These are phyloP conservation scores for Apodemus agrarius DNA, from an alignment of 2,797 vertebrate genomes.

Conservation along the genomic window DNA sequence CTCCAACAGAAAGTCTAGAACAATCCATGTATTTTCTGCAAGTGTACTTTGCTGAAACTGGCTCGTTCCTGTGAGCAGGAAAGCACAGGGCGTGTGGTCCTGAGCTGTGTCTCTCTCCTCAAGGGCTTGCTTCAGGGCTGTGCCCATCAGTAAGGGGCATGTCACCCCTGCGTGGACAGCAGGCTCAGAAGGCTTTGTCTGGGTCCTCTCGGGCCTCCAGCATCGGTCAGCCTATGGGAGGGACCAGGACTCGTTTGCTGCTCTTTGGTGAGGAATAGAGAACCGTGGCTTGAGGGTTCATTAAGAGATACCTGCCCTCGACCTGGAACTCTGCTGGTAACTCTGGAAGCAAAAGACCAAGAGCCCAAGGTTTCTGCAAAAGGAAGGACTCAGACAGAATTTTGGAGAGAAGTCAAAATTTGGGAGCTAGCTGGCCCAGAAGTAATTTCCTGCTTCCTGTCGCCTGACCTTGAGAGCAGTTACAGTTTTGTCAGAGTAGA, in stretches of 20 bases:
- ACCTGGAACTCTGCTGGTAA: neutral
- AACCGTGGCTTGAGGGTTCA: neutral
- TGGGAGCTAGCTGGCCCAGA: neutral
- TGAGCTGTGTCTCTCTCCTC: neutral
- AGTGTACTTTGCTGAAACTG: neutral
- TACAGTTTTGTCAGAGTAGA: neutral
- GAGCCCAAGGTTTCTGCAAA: neutral
- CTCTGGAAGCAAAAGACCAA: neutral
- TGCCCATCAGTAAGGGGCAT: no score
- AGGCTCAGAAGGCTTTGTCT: neutral
- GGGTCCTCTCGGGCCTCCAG: neutral
- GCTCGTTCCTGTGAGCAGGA: neutral
- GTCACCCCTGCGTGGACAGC: no score
- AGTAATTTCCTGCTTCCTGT: neutral
- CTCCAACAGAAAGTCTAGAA: neutral
- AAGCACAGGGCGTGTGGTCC: neutral
- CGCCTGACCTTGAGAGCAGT: neutral
- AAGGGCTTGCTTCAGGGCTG: neutral
- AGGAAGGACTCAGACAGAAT: neutral
- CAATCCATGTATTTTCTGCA: no score
- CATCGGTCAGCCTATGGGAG: neutral
- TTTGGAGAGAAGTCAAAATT: neutral
- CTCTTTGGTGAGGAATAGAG: neutral
- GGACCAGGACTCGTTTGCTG: no score
- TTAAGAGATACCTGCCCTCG: neutral